Evolutionary conservation across 2,888 invertebrate species (phyloP), one percentile per base, ranked within the genome.

Genomic region (Macrophya alboannulata): DNA sequence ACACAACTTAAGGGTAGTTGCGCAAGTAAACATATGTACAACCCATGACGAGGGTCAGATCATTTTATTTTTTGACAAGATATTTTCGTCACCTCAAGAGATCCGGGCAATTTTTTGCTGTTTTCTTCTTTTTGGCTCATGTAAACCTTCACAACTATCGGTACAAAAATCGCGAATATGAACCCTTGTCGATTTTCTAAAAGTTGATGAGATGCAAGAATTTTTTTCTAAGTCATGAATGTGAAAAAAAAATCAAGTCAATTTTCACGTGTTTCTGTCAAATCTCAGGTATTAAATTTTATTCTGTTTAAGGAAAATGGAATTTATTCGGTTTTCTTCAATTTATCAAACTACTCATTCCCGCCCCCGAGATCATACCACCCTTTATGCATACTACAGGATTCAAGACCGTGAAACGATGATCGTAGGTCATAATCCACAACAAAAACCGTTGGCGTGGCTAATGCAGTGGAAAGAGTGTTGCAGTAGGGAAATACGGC

Each of bases 51-150:
- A 71, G 71, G 37, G 71, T 71, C 71, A 40, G 40, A 40, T 40
- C 71, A 71, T 71, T 71, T 71, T 37, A 40, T 71, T 40, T 40
- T 31, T 71, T 40, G n/a, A 71, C 40, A 71, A 6, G 40, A 40
- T 71, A 71, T 71, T 71, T 40, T n/a, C n/a, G 37, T 71, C 25
- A 40, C 40, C 17, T 40, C 3, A 71, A 31, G 71, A n/a, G 17
- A 71, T 71, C 17, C 17, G 37, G 71, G 15, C 17, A 15, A 40
- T 71, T 71, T 31, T 31, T 31, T 31, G n/a, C n/a, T 31, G 3
- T 31, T 31, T 31, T 31, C 31, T 31, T 31, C n/a, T 37, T 15
- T n/a, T n/a, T n/a, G n/a, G n/a, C 25, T n/a, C 17, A 37, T 40
- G 15, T 71, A 40, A 17, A 4, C 3, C 71, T 71, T 71, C 9